phyloP scores from a whole-genome alignment of 1,140 invertebrate species.

The Euura lappo region DNA sequence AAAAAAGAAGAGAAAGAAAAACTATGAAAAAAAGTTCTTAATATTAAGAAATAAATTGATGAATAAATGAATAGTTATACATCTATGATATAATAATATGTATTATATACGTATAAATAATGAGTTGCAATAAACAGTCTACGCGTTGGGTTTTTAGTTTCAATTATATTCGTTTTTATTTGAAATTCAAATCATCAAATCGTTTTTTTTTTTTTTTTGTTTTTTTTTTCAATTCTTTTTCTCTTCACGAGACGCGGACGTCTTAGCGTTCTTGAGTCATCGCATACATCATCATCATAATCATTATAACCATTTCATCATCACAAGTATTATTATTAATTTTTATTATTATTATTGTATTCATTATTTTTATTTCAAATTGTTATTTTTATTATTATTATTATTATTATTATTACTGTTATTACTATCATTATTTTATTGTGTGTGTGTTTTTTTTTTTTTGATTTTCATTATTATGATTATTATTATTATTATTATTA shows the following conservation, averaged over 20 bases:
- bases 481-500: neutral
- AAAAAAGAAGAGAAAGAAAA: too few relatives aligned
- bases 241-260: slow-evolving; percentile 26
- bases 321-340: slow-evolving; percentile 9
- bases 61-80: neutral
- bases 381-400: slow-evolving; percentile 8
- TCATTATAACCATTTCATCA: neutral
- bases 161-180: slow-evolving; percentile 61
- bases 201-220: slow-evolving; percentile 58
- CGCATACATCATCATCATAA: slow-evolving; percentile 1
- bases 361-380: slow-evolving; percentile 1
- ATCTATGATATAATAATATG: neutral
- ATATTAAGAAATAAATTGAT: too few relatives aligned
- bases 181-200: slow-evolving; percentile 51
- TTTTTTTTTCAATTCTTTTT: slow-evolving; percentile 56
- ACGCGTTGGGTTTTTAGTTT: slow-evolving; percentile 55
- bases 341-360: slow-evolving; percentile 1
- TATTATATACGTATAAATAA: neutral
- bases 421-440: slow-evolving; percentile 10
- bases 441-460: neutral
- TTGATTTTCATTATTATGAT: neutral
- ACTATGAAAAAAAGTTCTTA: neutral
- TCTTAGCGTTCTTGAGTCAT: neutral
- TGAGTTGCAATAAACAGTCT: slow-evolving; percentile 53
- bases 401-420: slow-evolving; percentile 1